A percentile compares a stretch with the other conserved stretches of the same genome.
Evolutionary conservation across 1,140 invertebrate species (phyloP).

Genomic region (Hycleus phaleratus): DNA sequence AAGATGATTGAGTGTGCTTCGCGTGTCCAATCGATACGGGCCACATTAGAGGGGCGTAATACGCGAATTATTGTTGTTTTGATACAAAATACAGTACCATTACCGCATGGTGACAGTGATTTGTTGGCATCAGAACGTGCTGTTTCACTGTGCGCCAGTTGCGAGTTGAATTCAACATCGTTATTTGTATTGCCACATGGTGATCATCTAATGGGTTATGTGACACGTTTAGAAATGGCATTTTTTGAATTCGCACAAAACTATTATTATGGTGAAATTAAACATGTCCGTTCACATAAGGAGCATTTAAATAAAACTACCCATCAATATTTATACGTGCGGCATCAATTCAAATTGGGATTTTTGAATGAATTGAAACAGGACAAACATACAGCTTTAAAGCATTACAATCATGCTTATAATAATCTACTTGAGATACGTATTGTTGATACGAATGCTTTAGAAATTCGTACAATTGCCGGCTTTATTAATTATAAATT

Average conservation of each 20-base stretch:
- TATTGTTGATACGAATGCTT: conserved; percentile 80
- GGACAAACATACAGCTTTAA: conserved; percentile 79
- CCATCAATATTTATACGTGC: conserved; percentile 85
- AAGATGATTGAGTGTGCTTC: conserved; percentile 89
- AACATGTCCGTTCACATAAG: conserved; percentile 76
- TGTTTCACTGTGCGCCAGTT: conserved; percentile 77
- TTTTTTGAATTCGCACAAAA: conserved; percentile 87
- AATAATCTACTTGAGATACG: conserved; percentile 79
- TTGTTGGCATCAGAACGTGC: conserved; percentile 79
- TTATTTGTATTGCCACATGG: conserved; percentile 83
- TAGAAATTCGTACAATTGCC: conserved; percentile 92
- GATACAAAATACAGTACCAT: conserved; percentile 69
- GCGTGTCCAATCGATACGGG: conserved; percentile 62
- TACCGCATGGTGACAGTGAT: conserved; percentile 72
- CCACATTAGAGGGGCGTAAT: conserved; percentile 63
- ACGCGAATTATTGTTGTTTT: conserved; percentile 85
- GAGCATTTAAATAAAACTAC: conserved; percentile 88
- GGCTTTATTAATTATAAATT: conserved; percentile 95
- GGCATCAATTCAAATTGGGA: conserved; percentile 97
- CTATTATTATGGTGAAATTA: conserved; percentile 87
- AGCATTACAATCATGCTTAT: conserved; percentile 91
- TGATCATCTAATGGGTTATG: conserved; percentile 77
- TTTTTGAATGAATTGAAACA: conserved; percentile 91
- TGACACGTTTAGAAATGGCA: conserved; percentile 76
- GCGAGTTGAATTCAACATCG: conserved; percentile 85